Percentiles rank a stretch among this genome's conserved stretches.
phyloP scores from a whole-genome alignment of 1,140 invertebrate species.

The Hyles vespertilio region DNA sequence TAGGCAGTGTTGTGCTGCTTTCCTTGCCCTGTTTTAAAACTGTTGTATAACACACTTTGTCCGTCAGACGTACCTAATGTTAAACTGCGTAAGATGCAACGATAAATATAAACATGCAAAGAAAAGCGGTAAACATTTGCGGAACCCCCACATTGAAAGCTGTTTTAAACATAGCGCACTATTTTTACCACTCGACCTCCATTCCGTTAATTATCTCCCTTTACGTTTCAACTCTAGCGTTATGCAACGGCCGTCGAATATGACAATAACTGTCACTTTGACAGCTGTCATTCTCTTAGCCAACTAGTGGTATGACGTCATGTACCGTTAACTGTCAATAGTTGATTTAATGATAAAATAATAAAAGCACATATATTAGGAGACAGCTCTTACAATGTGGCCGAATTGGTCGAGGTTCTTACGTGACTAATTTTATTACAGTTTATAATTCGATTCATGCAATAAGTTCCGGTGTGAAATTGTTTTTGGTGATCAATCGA shows the following conservation, averaged over 20 bases:
- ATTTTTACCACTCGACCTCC: too few relatives aligned
- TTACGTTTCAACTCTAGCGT: constrained; percentile 47
- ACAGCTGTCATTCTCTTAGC: constrained; percentile 4
- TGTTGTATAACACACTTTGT: too few relatives aligned
- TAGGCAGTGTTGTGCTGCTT: too few relatives aligned
- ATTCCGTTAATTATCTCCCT: neutral
- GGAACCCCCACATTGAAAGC: too few relatives aligned
- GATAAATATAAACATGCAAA: neutral
- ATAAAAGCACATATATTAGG: neutral
- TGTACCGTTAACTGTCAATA: neutral
- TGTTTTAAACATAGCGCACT: too few relatives aligned
- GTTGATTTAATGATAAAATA: constrained; percentile 10
- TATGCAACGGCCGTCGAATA: constrained; percentile 46
- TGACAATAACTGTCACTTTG: constrained; percentile 8
- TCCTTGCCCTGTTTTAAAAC: too few relatives aligned
- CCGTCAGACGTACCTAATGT: too few relatives aligned
- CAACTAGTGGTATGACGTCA: constrained; percentile 21
- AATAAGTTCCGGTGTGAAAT: constrained; percentile 23
- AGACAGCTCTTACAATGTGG: constrained; percentile 2
- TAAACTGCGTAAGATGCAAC: too few relatives aligned
- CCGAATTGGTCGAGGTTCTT: constrained; percentile 13
- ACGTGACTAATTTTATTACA: constrained; percentile 28
- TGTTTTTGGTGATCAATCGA: constrained; percentile 18
- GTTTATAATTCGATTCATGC: constrained; percentile 31
- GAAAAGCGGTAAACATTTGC: too few relatives aligned